Evolutionary conservation across 2,888 invertebrate species (phyloP).

Genomic region (Philaethria dido): DNA sequence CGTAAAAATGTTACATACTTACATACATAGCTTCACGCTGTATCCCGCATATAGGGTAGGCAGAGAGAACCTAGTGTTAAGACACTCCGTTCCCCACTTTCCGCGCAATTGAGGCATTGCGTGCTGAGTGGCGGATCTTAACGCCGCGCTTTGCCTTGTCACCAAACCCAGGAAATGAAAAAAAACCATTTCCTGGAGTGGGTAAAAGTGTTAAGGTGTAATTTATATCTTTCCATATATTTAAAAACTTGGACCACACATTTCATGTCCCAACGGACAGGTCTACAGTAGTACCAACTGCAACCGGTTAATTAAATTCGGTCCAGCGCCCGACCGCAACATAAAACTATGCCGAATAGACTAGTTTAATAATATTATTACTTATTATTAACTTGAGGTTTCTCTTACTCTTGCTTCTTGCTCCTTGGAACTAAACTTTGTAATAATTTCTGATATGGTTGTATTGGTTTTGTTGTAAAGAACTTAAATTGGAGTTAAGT

Average conservation of each 20-base stretch:
- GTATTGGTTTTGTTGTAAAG: constrained; percentile 7
- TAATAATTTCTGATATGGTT: constrained; percentile 27
- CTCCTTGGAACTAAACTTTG: constrained; percentile 33
- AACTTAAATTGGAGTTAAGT: not conserved
- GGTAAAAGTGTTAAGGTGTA: too few species aligned
- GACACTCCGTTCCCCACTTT: too few species aligned
- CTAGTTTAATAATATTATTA: constrained; percentile 60
- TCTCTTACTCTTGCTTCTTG: constrained; percentile 28
- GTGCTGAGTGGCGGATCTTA: too few species aligned
- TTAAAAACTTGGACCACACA: constrained; percentile 38
- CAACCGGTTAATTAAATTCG: constrained; percentile 76
- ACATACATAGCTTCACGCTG: too few species aligned
- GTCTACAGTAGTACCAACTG: constrained; percentile 59
- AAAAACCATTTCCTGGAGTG: too few species aligned
- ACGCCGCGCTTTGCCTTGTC: too few species aligned
- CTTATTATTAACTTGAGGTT: constrained; percentile 50
- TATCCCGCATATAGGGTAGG: too few species aligned
- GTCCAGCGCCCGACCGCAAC: constrained; percentile 60
- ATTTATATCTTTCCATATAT: not conserved
- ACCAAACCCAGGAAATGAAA: too few species aligned
- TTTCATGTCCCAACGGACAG: constrained; percentile 62
- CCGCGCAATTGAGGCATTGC: too few species aligned
- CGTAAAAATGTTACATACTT: too few species aligned
- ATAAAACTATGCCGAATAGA: constrained; percentile 66
- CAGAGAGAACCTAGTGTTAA: too few species aligned